These are phyloP conservation scores for Microplitis mediator DNA, from an alignment of 1,140 invertebrate species.

Conservation along the genomic window DNA sequence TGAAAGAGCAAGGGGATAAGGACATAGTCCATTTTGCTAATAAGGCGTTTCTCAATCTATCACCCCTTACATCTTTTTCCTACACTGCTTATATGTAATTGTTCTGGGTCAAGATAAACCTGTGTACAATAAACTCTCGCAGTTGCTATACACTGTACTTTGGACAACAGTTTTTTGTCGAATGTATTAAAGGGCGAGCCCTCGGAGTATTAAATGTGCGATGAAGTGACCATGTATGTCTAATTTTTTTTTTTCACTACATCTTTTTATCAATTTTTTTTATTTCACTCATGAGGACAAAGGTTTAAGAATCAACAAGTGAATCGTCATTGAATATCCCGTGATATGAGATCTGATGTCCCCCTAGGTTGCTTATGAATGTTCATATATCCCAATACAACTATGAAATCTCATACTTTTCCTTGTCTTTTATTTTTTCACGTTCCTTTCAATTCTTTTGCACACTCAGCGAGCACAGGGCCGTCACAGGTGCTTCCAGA, in stretches of 20 bases:
- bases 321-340: conserved; percentile 3
- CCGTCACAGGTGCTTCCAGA: not conserved
- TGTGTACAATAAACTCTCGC: conserved; percentile 8
- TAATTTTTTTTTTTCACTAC: conserved; percentile 5
- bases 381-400: not conserved
- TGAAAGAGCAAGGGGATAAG: not conserved
- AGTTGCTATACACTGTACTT: too few relatives aligned
- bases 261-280: not conserved
- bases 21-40: conserved; percentile 46
- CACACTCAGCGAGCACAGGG: not conserved
- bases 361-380: not conserved
- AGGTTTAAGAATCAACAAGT: conserved; percentile 17
- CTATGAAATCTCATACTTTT: not conserved
- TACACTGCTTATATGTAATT: not conserved
- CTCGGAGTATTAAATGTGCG: not conserved
- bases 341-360: not conserved
- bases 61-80: not conserved
- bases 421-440: not conserved
- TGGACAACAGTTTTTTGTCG: too few relatives aligned
- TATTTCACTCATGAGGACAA: conserved; percentile 10
- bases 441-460: not conserved
- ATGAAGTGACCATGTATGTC: not conserved
- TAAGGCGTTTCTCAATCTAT: conserved; percentile 44
- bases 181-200: too few relatives aligned
- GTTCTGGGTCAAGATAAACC: conserved; percentile 22